A percentile compares a stretch with the other conserved stretches of the same genome.
Conservation (phyloP, 2,797 vertebrate genomes). For the Botia kubotai region DNA sequence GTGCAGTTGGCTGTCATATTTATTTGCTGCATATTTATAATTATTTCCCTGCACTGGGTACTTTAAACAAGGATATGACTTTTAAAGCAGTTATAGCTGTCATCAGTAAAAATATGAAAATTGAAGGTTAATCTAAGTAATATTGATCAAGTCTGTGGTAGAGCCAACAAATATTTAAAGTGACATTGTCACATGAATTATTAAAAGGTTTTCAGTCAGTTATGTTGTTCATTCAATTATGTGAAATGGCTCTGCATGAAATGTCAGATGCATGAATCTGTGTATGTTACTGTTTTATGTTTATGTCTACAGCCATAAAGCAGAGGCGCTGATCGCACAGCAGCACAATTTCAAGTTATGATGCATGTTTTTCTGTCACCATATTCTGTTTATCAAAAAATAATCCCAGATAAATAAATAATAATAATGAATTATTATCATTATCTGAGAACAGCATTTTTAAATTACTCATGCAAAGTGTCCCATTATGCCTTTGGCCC, state of each 20-base stretch:
- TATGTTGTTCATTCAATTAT: not conserved
- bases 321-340: not conserved
- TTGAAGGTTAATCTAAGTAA: slow-evolving; percentile 42
- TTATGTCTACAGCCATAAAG: slow-evolving; percentile 1
- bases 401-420: too few species aligned
- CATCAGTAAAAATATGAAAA: slow-evolving; percentile 52
- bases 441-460: too few species aligned
- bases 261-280: not conserved
- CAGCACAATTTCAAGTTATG: not conserved
- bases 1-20: slow-evolving; percentile 60
- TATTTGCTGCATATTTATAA: slow-evolving; percentile 66
- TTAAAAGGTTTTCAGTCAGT: not conserved
- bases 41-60: slow-evolving; percentile 65
- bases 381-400: too few species aligned
- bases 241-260: too few species aligned
- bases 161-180: not conserved
- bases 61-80: slow-evolving; percentile 67
- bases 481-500: too few species aligned
- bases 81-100: slow-evolving; percentile 45
- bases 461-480: too few species aligned
- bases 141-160: slow-evolving; percentile 40
- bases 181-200: not conserved
- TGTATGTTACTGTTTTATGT: slow-evolving; percentile 6
- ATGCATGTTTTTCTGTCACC: not conserved
- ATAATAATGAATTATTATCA: too few species aligned